These are phyloP conservation scores for Zeus faber DNA, from an alignment of 2,113 vertebrate genomes.

Conservation along the genomic window DNA sequence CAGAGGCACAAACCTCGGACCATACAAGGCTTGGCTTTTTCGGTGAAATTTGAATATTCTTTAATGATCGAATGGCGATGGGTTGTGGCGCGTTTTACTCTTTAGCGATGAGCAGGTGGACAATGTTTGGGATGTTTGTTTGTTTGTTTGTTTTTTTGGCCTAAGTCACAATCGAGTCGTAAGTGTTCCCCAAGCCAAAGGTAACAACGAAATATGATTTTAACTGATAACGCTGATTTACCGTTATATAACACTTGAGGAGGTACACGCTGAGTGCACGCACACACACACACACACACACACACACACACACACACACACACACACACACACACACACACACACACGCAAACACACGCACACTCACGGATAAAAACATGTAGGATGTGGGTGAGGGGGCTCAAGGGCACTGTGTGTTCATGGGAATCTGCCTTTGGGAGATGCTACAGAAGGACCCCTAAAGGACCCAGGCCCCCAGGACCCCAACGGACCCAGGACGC, in stretches of 20 bases:
- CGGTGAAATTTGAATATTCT: slow-evolving; percentile 73
- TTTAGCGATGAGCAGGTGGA: too few species aligned
- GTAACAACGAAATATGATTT: slow-evolving; percentile 37
- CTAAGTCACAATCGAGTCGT: slow-evolving; percentile 14
- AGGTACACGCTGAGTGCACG: slow-evolving; percentile 17
- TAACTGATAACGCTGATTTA: slow-evolving; percentile 33
- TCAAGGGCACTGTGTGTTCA: slow-evolving; percentile 37
- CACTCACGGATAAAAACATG: slow-evolving; percentile 38
- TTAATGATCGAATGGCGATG: slow-evolving; percentile 62
- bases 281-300: slow-evolving; percentile 9
- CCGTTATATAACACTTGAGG: slow-evolving; percentile 8
- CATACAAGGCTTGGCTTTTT: slow-evolving; percentile 81
- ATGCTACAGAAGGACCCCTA: slow-evolving; percentile 67
- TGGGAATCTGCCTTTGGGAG: slow-evolving; percentile 58
- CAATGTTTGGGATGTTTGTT: slow-evolving; percentile 45
- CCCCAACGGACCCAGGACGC: too few species aligned
- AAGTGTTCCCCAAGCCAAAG: slow-evolving; percentile 29
- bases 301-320: slow-evolving; percentile 11
- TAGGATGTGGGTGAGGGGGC: slow-evolving; percentile 28
- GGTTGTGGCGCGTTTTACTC: too few species aligned
- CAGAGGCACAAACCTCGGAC: slow-evolving; percentile 85
- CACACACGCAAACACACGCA: slow-evolving; percentile 14
- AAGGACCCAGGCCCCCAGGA: too few species aligned
- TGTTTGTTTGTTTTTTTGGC: slow-evolving; percentile 15
- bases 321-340: slow-evolving; percentile 34